These are phyloP conservation scores for Onychomys leucogaster DNA, from an alignment of 2,797 vertebrate species.

Conservation along the genomic window DNA sequence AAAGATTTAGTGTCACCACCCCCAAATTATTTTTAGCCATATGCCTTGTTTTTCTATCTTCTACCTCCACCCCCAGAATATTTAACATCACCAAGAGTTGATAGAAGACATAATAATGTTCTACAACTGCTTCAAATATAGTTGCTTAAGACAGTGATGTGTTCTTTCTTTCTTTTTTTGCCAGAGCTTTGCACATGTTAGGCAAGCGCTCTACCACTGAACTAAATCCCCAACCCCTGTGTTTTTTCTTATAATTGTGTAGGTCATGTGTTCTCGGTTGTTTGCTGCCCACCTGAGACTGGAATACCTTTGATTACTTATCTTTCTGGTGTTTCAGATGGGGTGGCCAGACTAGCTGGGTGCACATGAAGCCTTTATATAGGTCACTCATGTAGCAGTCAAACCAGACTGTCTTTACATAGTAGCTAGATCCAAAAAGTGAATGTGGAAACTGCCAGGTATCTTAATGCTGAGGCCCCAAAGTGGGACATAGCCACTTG, in stretches of 20 bases:
- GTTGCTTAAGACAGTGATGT: not conserved
- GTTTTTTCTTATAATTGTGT: slow-evolving; percentile 6
- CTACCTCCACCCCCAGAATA: not conserved
- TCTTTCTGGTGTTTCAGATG: not conserved
- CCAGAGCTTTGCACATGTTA: too few species aligned
- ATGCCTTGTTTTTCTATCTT: not conserved
- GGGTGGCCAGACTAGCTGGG: not conserved
- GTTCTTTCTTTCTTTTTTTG: too few species aligned
- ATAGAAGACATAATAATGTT: not conserved
- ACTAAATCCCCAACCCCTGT: too few species aligned
- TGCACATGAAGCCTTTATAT: not conserved
- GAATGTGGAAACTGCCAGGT: not conserved
- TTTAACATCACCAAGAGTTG: slow-evolving; percentile 14
- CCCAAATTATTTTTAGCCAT: slow-evolving; percentile 15
- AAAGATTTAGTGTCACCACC: slow-evolving; percentile 33
- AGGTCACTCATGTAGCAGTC: not conserved
- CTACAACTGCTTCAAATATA: not conserved
- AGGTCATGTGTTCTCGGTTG: not conserved
- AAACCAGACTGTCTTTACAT: not conserved
- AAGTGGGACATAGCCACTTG: not conserved
- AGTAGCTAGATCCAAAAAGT: not conserved
- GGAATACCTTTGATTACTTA: not conserved
- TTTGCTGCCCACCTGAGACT: not conserved
- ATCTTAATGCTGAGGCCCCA: not conserved
- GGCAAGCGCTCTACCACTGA: too few species aligned